phyloP scores from a whole-genome alignment of 1,140 invertebrate genomes.

The Drosophila lacertosa region DNA sequence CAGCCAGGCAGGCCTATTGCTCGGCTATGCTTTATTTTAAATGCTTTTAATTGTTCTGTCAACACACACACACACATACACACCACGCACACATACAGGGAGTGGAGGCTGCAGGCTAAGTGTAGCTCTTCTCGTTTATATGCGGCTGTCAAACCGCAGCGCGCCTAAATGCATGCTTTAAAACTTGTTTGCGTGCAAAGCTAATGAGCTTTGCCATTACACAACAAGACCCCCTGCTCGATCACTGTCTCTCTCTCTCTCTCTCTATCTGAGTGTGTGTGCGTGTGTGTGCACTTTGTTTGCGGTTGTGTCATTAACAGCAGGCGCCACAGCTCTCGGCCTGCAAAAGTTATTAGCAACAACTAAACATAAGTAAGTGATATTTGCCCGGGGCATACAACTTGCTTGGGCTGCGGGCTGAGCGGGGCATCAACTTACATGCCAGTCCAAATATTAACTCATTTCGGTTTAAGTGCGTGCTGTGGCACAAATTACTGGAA shows the following conservation, averaged over 20 bases:
- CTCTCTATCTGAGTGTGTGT: conserved; percentile 10
- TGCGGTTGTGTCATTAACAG: conserved; percentile 82
- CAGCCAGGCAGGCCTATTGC: conserved; percentile 53
- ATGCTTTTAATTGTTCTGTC: conserved; percentile 82
- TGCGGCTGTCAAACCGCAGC: conserved; percentile 72
- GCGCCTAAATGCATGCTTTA: conserved; percentile 81
- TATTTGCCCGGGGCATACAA: conserved; percentile 64
- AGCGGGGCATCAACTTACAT: conserved; percentile 43
- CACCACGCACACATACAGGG: conserved; percentile 1
- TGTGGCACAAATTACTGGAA: conserved; percentile 52
- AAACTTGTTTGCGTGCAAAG: conserved; percentile 79
- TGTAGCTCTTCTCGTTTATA: conserved; percentile 11
- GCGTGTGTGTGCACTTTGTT: conserved; percentile 71
- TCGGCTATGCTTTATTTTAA: conserved; percentile 77
- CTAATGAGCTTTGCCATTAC: conserved; percentile 82
- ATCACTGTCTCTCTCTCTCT: conserved; percentile 15
- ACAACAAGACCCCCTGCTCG: conserved; percentile 51
- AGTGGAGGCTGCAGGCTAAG: conserved; percentile 55
- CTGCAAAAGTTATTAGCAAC: conserved; percentile 73
- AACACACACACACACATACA: conserved; percentile 53
- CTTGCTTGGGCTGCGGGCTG: conserved; percentile 2
- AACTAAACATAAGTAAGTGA: conserved; percentile 77
- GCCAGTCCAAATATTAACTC: conserved; percentile 75
- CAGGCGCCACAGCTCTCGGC: conserved; percentile 67
- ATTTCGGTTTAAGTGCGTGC: conserved; percentile 61